Evolutionary conservation across 2,797 vertebrate genomes (phyloP).

Genomic region (Hafferia zeledoni): DNA sequence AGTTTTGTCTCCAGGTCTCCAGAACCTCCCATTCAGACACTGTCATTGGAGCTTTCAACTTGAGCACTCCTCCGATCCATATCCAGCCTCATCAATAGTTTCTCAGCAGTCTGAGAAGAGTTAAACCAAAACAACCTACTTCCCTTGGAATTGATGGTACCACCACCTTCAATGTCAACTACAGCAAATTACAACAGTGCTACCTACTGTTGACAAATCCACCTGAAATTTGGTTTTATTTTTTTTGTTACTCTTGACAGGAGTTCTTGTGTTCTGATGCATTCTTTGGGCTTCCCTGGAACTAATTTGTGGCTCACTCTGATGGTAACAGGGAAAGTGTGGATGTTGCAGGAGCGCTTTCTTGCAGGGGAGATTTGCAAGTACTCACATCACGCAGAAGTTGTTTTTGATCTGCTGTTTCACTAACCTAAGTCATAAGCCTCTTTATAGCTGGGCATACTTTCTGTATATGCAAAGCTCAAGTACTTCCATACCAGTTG

Average conservation of each 20-base stretch:
- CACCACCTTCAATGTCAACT: not conserved
- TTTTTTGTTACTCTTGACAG: not conserved
- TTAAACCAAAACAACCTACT: not conserved
- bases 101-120: not conserved
- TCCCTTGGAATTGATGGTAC: not conserved
- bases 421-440: not conserved
- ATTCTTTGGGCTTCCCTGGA: not conserved
- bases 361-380: not conserved
- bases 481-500: constrained; percentile 15
- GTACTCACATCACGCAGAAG: not conserved
- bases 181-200: not conserved
- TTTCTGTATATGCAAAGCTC: not conserved
- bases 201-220: not conserved
- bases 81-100: not conserved
- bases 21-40: not conserved
- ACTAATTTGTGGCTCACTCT: not conserved
- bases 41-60: not conserved
- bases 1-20: not conserved
- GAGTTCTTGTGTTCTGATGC: not conserved
- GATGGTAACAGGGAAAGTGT: not conserved
- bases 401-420: not conserved
- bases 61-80: not conserved
- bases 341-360: not conserved
- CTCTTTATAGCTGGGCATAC: not conserved
- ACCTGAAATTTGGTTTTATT: not conserved